Percentiles rank a stretch among this genome's conserved stretches.
These are phyloP conservation scores for Harpegnathos saltator DNA, from an alignment of 1,140 invertebrate species.

Conservation along the genomic window DNA sequence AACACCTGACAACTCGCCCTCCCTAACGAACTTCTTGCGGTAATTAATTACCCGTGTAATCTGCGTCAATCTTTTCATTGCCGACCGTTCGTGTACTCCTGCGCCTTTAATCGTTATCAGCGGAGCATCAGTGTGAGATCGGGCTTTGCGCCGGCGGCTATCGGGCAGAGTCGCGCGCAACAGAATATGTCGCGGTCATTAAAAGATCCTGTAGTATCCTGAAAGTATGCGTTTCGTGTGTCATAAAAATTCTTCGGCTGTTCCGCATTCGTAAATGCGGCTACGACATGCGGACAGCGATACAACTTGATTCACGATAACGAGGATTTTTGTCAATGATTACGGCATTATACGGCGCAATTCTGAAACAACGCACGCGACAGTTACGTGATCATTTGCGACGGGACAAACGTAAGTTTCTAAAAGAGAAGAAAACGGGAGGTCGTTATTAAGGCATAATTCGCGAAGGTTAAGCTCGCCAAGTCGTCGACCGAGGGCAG, in stretches of 20 bases:
- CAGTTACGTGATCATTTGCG: constrained; percentile 21
- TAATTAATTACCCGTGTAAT: background rate
- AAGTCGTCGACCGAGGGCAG: background rate
- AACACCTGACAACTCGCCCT: constrained; percentile 15
- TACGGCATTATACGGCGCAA: background rate
- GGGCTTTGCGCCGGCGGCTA: too few species aligned
- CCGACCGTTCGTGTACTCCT: background rate
- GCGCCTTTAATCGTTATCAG: background rate
- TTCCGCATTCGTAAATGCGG: too few species aligned
- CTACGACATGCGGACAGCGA: too few species aligned
- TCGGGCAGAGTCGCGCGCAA: too few species aligned
- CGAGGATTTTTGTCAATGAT: constrained; percentile 39
- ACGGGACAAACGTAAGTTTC: background rate
- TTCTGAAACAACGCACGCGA: background rate
- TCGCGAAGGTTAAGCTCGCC: constrained; percentile 3
- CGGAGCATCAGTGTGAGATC: background rate
- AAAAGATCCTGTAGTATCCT: too few species aligned
- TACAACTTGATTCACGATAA: background rate
- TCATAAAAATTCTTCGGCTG: too few species aligned
- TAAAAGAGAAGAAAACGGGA: constrained; percentile 20
- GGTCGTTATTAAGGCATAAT: constrained; percentile 39
- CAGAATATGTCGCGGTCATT: too few species aligned
- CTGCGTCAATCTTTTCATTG: background rate
- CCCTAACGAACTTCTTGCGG: background rate
- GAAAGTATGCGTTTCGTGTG: too few species aligned